Percentiles rank a stretch among this genome's conserved stretches.
Conservation (phyloP, 2,113 vertebrate species). For the Madoqua kirkii region DNA sequence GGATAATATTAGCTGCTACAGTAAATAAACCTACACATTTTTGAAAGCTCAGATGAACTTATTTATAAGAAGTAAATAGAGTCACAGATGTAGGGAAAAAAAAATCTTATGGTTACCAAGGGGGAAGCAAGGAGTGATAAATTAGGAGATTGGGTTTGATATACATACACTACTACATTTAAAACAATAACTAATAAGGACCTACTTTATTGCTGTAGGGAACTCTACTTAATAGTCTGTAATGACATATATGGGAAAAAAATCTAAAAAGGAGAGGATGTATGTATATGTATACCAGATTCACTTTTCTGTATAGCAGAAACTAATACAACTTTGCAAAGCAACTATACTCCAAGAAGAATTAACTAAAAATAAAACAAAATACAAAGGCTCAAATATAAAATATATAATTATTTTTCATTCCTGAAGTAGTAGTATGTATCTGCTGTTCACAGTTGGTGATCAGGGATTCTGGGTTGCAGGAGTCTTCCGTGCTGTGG, state of each 20-base stretch:
- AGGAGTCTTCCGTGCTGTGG: neutral
- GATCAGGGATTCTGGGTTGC: neutral
- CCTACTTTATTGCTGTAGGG: neutral
- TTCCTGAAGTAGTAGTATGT: neutral
- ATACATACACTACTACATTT: neutral
- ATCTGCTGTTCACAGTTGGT: neutral
- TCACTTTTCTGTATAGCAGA: neutral
- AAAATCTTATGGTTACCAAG: neutral
- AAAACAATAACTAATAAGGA: neutral
- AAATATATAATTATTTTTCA: neutral
- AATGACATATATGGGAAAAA: neutral
- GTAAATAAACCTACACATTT: neutral
- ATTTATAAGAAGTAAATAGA: neutral
- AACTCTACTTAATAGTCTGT: neutral
- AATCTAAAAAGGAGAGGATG: neutral
- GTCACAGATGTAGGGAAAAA: neutral
- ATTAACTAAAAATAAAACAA: neutral
- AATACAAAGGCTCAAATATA: neutral
- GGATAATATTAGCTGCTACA: neutral
- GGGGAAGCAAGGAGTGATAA: neutral
- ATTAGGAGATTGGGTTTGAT: neutral
- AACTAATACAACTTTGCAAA: neutral
- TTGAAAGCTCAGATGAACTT: neutral
- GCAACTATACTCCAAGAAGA: neutral
- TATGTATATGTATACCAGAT: neutral